A percentile compares a stretch with the other conserved stretches of the same genome.
These are phyloP conservation scores for Rachycentron canadum DNA, from an alignment of 2,797 vertebrate species.

Conservation along the genomic window DNA sequence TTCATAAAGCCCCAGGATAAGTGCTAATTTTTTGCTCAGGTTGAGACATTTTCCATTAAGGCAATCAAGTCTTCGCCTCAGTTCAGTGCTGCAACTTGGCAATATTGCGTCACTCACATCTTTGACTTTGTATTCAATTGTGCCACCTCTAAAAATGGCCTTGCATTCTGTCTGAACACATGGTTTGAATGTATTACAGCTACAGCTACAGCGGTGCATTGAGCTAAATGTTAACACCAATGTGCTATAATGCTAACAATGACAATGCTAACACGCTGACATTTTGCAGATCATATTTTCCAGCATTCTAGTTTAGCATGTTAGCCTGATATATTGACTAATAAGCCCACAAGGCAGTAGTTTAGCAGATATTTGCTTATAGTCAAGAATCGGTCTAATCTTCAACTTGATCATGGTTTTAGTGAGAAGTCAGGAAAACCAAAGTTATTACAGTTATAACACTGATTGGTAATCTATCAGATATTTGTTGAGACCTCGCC, in stretches of 20 bases:
- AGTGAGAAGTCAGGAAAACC: not conserved
- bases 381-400: not conserved
- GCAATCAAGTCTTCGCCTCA: not conserved
- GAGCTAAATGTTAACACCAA: not conserved
- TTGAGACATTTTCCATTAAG: not conserved
- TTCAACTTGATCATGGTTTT: too few species aligned
- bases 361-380: not conserved
- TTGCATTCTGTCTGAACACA: not conserved
- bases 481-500: not conserved
- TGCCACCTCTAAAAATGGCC: not conserved
- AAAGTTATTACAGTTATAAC: not conserved
- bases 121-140: not conserved
- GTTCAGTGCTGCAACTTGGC: not conserved
- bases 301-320: not conserved
- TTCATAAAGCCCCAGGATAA: not conserved
- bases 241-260: not conserved
- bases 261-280: not conserved
- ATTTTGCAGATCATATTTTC: too few species aligned
- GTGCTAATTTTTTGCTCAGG: not conserved
- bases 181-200: not conserved
- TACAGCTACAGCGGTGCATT: not conserved
- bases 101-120: not conserved
- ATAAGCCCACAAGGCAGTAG: not conserved
- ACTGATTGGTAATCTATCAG: not conserved
- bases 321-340: not conserved